phyloP scores from a whole-genome alignment of 1,140 invertebrate species.

The Lethrus apterus region DNA sequence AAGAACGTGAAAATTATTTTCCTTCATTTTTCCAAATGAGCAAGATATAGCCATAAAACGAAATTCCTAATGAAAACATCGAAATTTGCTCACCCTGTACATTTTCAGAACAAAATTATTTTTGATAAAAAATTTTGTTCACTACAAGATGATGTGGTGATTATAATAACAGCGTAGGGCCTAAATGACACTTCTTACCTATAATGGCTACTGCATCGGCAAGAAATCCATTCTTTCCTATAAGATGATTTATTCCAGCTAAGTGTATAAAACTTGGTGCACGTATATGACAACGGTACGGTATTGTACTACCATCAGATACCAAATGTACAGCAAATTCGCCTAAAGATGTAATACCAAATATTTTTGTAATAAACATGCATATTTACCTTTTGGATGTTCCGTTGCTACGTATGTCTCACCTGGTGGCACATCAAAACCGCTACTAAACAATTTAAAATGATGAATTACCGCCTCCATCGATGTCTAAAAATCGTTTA shows the following conservation, averaged over 20 bases:
- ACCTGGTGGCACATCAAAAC: slow-evolving; percentile 75
- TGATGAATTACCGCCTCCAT: slow-evolving; percentile 88
- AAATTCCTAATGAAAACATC: too few species aligned
- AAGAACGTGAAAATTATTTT: neutral
- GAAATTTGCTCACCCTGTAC: too few species aligned
- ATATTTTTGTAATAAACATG: neutral
- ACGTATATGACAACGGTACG: slow-evolving; percentile 75
- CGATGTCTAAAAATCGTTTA: slow-evolving; percentile 44
- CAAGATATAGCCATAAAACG: too few species aligned
- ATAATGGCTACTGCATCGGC: slow-evolving; percentile 77
- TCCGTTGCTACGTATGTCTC: slow-evolving; percentile 72
- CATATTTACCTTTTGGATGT: slow-evolving; percentile 57
- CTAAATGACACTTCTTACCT: slow-evolving; percentile 40
- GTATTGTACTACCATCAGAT: slow-evolving; percentile 71
- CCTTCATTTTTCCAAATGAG: too few species aligned
- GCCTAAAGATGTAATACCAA: slow-evolving; percentile 39
- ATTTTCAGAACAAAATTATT: neutral
- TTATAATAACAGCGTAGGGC: too few species aligned
- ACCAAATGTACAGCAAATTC: slow-evolving; percentile 85
- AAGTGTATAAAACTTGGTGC: slow-evolving; percentile 70
- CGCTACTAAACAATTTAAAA: slow-evolving; percentile 78
- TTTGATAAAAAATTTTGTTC: too few species aligned
- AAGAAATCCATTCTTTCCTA: slow-evolving; percentile 56
- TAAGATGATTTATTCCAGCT: slow-evolving; percentile 50
- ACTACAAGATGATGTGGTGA: too few species aligned